Evolutionary conservation across 2,113 vertebrate genomes (phyloP).

Genomic region (Protobothrops mucrosquamatus): DNA sequence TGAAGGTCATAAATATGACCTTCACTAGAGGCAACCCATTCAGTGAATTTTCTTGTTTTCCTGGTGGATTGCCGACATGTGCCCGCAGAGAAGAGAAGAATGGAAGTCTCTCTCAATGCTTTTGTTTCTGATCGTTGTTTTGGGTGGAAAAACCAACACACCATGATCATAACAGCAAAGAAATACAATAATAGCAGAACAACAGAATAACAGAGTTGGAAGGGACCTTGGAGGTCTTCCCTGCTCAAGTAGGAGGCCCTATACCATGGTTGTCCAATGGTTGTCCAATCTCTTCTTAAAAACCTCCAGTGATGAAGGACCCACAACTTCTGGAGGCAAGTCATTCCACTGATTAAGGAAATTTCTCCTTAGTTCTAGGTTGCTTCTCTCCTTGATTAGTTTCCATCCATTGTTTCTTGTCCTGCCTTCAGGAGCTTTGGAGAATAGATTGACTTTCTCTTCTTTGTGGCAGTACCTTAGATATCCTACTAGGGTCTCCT

Average conservation of each 20-base stretch:
- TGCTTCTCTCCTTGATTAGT: background rate
- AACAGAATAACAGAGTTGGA: background rate
- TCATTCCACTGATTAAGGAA: background rate
- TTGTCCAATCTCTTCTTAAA: background rate
- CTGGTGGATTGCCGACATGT: background rate
- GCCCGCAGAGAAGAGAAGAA: background rate
- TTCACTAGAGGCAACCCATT: conserved; percentile 43
- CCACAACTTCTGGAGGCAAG: background rate
- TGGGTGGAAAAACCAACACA: background rate
- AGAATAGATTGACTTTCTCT: background rate
- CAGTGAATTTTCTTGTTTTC: conserved; percentile 21
- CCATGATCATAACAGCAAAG: background rate
- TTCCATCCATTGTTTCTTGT: background rate
- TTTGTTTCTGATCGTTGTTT: background rate
- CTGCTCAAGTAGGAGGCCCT: background rate
- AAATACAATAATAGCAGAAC: background rate
- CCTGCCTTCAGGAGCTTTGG: background rate
- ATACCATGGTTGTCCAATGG: background rate
- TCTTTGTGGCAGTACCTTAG: background rate
- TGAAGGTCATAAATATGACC: conserved; percentile 58
- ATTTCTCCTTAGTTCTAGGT: background rate
- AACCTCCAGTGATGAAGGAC: background rate
- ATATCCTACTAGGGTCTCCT: background rate
- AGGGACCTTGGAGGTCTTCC: background rate
- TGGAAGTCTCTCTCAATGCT: background rate